phyloP scores from a whole-genome alignment of 2,797 vertebrate genomes.

The Lycodopsis pacificus region DNA sequence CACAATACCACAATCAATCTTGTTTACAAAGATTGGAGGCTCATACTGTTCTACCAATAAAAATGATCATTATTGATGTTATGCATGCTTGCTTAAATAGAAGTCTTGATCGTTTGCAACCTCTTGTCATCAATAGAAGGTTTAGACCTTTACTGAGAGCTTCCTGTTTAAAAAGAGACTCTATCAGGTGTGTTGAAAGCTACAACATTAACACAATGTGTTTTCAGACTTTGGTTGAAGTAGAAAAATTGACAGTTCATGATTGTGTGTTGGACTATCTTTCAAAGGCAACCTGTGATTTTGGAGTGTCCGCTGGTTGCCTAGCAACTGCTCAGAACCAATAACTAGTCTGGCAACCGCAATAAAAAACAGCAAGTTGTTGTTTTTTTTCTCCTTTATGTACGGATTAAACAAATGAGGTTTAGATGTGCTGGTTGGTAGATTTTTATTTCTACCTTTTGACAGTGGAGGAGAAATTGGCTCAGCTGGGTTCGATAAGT shows the following conservation, averaged over 20 bases:
- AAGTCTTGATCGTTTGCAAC: not conserved
- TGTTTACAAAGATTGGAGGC: not conserved
- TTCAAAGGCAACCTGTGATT: not conserved
- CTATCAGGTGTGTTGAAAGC: not conserved
- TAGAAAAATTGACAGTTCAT: too few relatives aligned
- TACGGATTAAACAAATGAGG: not conserved
- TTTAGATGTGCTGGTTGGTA: not conserved
- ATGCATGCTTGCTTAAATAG: not conserved
- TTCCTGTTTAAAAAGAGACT: not conserved
- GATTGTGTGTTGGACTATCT: not conserved
- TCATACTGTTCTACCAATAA: not conserved
- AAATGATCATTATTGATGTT: too few relatives aligned
- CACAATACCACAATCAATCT: not conserved
- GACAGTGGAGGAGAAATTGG: not conserved
- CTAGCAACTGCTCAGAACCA: not conserved
- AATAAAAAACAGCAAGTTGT: not conserved
- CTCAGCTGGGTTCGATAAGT: not conserved
- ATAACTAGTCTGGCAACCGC: not conserved
- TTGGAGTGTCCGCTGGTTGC: not conserved
- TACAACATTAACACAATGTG: not conserved
- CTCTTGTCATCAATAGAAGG: too few relatives aligned
- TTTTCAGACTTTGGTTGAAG: not conserved
- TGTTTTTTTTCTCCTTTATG: too few relatives aligned
- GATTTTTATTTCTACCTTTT: not conserved
- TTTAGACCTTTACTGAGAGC: not conserved